These are phyloP conservation scores for Xyliphius kryptos DNA, from an alignment of 2,113 vertebrate genomes.

Conservation along the genomic window DNA sequence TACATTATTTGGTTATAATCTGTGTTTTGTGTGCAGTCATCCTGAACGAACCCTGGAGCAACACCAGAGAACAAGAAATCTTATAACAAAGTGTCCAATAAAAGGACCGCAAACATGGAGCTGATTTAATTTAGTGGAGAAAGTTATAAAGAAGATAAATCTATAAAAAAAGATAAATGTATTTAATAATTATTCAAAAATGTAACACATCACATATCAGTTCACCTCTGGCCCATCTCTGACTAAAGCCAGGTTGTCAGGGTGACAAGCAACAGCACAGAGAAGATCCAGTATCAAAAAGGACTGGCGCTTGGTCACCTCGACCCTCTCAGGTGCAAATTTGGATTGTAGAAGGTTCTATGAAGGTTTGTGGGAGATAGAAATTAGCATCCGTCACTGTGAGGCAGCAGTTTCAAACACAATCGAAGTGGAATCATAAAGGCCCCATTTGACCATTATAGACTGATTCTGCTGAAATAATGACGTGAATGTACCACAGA, in stretches of 20 bases:
- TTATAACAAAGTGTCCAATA: too few species aligned
- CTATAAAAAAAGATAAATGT: too few species aligned
- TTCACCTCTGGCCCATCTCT: not conserved
- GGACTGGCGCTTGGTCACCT: constrained; percentile 23
- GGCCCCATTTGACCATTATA: not conserved
- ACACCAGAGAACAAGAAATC: too few species aligned
- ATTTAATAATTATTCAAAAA: not conserved
- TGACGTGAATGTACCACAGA: too few species aligned
- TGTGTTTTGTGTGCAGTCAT: too few species aligned
- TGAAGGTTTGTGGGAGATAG: constrained; percentile 1
- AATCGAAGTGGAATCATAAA: not conserved
- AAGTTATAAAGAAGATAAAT: too few species aligned
- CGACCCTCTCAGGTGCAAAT: constrained; percentile 17
- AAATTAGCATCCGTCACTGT: constrained; percentile 5
- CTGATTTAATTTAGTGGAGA: not conserved
- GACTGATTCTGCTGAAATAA: too few species aligned
- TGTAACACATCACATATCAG: not conserved
- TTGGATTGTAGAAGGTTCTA: constrained; percentile 1
- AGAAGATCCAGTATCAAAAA: constrained; percentile 5
- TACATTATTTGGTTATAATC: too few species aligned
- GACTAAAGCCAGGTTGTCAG: constrained; percentile 34
- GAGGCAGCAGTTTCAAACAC: not conserved
- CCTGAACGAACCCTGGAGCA: too few species aligned
- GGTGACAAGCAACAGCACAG: constrained; percentile 27
- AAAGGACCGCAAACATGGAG: too few species aligned